These are phyloP conservation scores for Coendou prehensilis DNA, from an alignment of 2,797 vertebrate species.

Conservation along the genomic window DNA sequence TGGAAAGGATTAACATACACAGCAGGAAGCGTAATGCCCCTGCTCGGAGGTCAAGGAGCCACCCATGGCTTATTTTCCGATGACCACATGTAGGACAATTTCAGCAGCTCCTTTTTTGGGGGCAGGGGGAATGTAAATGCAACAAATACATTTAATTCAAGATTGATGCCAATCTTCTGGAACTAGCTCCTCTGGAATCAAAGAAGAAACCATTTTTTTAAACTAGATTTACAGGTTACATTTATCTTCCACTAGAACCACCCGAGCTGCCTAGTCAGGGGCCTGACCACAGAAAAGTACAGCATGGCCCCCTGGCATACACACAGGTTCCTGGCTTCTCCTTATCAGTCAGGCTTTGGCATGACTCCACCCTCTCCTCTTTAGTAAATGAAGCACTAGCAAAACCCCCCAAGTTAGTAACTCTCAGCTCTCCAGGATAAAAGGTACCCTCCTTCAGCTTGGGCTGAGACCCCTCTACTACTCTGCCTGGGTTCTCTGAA, in stretches of 20 bases:
- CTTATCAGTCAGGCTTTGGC: background rate
- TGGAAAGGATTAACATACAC: background rate
- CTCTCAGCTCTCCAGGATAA: background rate
- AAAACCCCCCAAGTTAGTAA: background rate
- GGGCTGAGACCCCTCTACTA: background rate
- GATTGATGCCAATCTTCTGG: background rate
- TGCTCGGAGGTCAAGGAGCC: background rate
- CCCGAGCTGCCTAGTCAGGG: background rate
- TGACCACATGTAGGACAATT: background rate
- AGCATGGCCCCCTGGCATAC: too few species aligned
- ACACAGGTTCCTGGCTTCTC: background rate
- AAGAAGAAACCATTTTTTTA: background rate
- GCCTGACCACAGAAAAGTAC: background rate
- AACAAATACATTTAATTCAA: background rate
- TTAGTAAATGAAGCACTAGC: background rate
- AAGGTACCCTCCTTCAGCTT: background rate
- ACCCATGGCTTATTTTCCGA: background rate
- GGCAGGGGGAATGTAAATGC: background rate
- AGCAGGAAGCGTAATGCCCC: background rate
- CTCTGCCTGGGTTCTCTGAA: background rate
- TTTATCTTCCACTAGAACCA: background rate
- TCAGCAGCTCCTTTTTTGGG: background rate
- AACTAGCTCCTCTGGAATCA: background rate
- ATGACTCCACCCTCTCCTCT: background rate
- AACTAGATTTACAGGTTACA: background rate